A percentile compares a stretch with the other conserved stretches of the same genome.
phyloP scores from a whole-genome alignment of 2,113 vertebrate genomes.

The Sinocyclocheilus maitianheensis region DNA sequence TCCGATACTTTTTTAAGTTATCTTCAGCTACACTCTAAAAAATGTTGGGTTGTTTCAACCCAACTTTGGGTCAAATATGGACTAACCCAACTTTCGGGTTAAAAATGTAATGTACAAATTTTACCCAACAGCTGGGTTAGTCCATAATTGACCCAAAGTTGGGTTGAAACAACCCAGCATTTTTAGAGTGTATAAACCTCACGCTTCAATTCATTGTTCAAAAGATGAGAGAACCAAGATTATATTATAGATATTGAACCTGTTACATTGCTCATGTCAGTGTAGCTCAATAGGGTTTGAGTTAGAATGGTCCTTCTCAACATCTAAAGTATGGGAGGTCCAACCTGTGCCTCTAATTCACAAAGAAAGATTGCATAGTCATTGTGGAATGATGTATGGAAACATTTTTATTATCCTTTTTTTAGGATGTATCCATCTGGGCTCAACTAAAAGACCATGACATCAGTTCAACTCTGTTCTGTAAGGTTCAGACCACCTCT shows the following conservation, averaged over 20 bases:
- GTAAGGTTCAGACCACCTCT: neutral
- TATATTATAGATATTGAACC: neutral
- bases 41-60: no score
- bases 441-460: neutral
- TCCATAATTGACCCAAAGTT: no score
- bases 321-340: neutral
- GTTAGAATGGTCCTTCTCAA: neutral
- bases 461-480: neutral
- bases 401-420: neutral
- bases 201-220: neutral
- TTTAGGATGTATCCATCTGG: neutral
- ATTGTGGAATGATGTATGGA: neutral
- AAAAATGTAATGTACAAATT: no score
- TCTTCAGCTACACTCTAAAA: neutral
- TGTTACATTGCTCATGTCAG: neutral
- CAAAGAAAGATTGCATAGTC: neutral
- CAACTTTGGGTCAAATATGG: no score
- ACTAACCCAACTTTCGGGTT: no score
- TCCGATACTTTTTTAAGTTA: neutral
- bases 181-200: no score
- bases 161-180: no score
- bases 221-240: neutral
- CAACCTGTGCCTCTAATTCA: neutral
- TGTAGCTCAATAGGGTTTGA: neutral
- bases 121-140: no score